phyloP scores from a whole-genome alignment of 2,888 invertebrate genomes.

The Cylloceria caligata region DNA sequence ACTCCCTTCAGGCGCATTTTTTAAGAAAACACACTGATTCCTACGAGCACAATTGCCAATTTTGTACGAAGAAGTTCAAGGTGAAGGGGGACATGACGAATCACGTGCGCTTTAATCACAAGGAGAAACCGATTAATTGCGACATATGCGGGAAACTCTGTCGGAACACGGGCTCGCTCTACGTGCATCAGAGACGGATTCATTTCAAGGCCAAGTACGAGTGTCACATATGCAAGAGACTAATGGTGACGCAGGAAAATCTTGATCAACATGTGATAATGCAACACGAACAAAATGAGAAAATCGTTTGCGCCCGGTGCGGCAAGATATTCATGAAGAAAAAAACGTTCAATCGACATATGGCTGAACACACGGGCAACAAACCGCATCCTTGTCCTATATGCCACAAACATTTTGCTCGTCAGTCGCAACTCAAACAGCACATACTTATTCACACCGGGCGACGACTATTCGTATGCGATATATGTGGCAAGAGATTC shows the following conservation, averaged over 20 bases:
- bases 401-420: constrained; percentile 81
- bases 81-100: constrained; percentile 83
- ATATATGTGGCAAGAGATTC: constrained; percentile 83
- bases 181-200: constrained; percentile 83
- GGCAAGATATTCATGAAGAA: constrained; percentile 83
- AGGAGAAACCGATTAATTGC: constrained; percentile 82
- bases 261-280: constrained; percentile 81
- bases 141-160: constrained; percentile 82
- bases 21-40: constrained; percentile 82
- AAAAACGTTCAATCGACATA: constrained; percentile 82
- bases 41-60: constrained; percentile 82
- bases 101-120: constrained; percentile 82
- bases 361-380: constrained; percentile 82
- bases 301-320: constrained; percentile 82
- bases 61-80: constrained; percentile 82
- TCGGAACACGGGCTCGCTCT: constrained; percentile 81
- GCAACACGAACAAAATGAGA: constrained; percentile 82
- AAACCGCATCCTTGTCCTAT: constrained; percentile 82
- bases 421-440: constrained; percentile 81
- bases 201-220: constrained; percentile 83
- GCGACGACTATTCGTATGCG: constrained; percentile 81
- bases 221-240: constrained; percentile 81
- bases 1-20: constrained; percentile 83
- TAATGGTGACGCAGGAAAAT: constrained; percentile 83
- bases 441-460: constrained; percentile 83